Evolutionary conservation across 2,888 invertebrate species (phyloP), one percentile per base, ranked within the genome.

Genomic region (Tiliacea citrago): DNA sequence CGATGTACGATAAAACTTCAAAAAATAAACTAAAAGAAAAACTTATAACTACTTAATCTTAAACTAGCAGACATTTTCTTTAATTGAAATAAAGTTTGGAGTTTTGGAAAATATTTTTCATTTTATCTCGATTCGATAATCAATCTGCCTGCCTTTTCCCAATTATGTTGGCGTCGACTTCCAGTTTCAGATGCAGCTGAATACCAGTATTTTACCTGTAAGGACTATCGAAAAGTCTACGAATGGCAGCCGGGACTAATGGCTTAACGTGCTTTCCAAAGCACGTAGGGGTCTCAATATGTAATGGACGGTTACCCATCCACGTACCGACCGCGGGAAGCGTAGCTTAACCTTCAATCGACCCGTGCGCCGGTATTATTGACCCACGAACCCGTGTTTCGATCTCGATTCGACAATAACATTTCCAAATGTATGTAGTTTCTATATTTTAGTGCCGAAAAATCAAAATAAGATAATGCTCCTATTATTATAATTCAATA

Each of bases 401-500:
- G 29, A 63, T 57, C 42, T 53, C 45, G 57, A 35, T 70, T 71
- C n/a, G 45, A 55, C 35, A 42, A 21, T 45, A 18, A 35, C n/a
- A 66, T 68, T 57, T 35, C 47, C n/a, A n/a, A 61, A 61, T 77
- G 16, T 8, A 12, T n/a, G 57, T 21, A 21, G 45, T 53, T 68
- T n/a, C 3, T 39, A 29, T 47, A 82, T 61, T 75, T 71, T 62
- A 70, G 39, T 66, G 35, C 21, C 60, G 57, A 71, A 76, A 83
- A 83, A 81, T 88, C 75, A 77, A 84, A 79, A 72, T 73, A 69
- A 79, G 51, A 74, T 79, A 80, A 76, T 65, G 55, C 18, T 68
- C 67, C 72, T 77, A 76, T 87, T 84, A 85, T 85, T 85, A 85
- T 89, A 87, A 91, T 92, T 90, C 89, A 92, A 93, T 93, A 88